Base-by-base conservation (phyloP, 1,140 invertebrate species). In the Hyphantria cunea region DNA sequence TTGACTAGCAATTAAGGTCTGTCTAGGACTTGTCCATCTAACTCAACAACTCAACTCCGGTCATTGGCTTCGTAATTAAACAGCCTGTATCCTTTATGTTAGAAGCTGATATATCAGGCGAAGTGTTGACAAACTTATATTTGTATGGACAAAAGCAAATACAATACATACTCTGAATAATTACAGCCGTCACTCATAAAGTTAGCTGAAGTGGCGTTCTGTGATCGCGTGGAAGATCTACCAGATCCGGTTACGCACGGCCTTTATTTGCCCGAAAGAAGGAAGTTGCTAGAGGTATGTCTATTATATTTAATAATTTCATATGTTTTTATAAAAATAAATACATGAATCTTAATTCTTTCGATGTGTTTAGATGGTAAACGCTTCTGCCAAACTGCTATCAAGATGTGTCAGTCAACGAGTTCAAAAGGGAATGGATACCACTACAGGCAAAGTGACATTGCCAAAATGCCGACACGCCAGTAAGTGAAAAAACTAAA, bases 161-260 rank as follows among this genome's bases (percentile, higher is more conserved):
- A 25, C 5, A 25, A 25, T 5, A 25, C 17, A 3, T 25, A 25
- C 17, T 25, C 5, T 5, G 17, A 25, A 25, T 25, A 25, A 9
- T 56, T 68, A 0, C 64, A 89, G 86, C 86, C 86, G 10, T 89
- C 86, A 0, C 79, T 75, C 59, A 86, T 77, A 6, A 83, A 82
- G 62, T 50, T 89, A 13, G 86, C 84, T 0, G 86, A 88, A 56
- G 84, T 88, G 50, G 84, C 87, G 5, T 90, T 90, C 68, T 49
- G 65, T 0, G 87, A 90, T 47, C 69, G 78, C 2, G 53, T 86
- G 0, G 87, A 90, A 56, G 83, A 90, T 42, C 64, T 90, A 6
- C 84, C 87, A 2, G 85, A 87, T 48, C 85, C 87, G 0, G 84
- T 88, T 4, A 48, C 86, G n/a, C 54, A 80, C 6, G 69, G 63